phyloP scores from a whole-genome alignment of 1,140 invertebrate species.

The Microplitis demolitor region DNA sequence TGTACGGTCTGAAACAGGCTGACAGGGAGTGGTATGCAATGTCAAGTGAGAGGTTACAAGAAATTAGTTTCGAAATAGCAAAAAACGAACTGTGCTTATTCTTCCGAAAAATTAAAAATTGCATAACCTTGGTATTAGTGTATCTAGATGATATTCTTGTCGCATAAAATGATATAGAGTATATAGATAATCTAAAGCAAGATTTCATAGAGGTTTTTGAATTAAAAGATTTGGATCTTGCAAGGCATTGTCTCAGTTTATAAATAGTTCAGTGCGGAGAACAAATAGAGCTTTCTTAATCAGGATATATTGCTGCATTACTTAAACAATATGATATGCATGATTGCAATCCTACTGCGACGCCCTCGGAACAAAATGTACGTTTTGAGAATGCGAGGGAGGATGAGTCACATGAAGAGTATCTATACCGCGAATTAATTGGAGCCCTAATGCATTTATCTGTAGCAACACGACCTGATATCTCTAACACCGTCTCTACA shows the following conservation, averaged over 20 bases:
- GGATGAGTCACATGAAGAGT: slow-evolving; percentile 23
- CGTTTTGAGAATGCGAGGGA: slow-evolving; percentile 21
- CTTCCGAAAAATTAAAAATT: slow-evolving; percentile 17
- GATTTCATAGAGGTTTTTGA: slow-evolving; percentile 76
- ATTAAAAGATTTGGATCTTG: slow-evolving; percentile 24
- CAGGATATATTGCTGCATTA: slow-evolving; percentile 20
- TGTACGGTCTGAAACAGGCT: slow-evolving; percentile 46
- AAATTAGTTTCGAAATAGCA: slow-evolving; percentile 15
- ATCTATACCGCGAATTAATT: slow-evolving; percentile 25
- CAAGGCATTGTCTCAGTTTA: slow-evolving; percentile 26
- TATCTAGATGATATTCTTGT: slow-evolving; percentile 40
- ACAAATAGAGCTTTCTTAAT: slow-evolving; percentile 19
- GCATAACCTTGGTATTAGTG: slow-evolving; percentile 24
- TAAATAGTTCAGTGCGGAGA: slow-evolving; percentile 17
- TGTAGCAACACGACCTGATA: slow-evolving; percentile 5
- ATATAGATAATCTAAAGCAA: slow-evolving; percentile 89
- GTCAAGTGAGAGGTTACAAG: slow-evolving; percentile 18
- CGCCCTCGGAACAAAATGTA: slow-evolving; percentile 20
- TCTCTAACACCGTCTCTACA: background rate
- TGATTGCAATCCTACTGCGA: slow-evolving; percentile 24
- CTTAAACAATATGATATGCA: slow-evolving; percentile 28
- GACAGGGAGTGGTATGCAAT: slow-evolving; percentile 37
- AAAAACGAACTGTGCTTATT: slow-evolving; percentile 33
- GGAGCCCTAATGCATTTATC: slow-evolving; percentile 5
- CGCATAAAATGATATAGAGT: slow-evolving; percentile 56